Evolutionary conservation across 2,113 vertebrate species (phyloP).

Genomic region (Elephantulus edwardii): DNA sequence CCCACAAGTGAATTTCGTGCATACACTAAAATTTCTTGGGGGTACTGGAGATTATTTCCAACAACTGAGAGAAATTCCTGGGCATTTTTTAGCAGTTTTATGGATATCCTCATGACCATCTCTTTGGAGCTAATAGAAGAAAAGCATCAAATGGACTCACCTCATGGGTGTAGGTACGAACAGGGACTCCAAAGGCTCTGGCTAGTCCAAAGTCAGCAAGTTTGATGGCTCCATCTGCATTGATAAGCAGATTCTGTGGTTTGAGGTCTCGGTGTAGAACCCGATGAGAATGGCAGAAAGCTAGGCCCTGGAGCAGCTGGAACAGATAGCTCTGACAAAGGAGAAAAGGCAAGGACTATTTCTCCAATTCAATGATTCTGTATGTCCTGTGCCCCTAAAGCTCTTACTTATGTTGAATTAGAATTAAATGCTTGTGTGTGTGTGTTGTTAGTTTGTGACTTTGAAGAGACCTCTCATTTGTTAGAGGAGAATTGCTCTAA

Average conservation of each 20-base stretch:
- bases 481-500: not conserved
- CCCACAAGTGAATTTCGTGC: not conserved
- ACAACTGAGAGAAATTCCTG: conserved; percentile 37
- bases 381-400: conserved; percentile 28
- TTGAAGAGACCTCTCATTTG: not conserved
- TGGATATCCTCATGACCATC: conserved; percentile 4
- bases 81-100: conserved; percentile 44
- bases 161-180: conserved; percentile 97
- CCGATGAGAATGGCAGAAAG: conserved; percentile 96
- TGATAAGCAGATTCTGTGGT: conserved; percentile 97
- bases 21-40: conserved; percentile 25
- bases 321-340: conserved; percentile 93
- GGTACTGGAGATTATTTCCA: conserved; percentile 16
- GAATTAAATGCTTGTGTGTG: conserved; percentile 26
- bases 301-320: conserved; percentile 96
- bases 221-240: conserved; percentile 95
- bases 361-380: not conserved
- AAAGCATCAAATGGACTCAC: conserved; percentile 73
- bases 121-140: conserved; percentile 36
- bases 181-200: conserved; percentile 94
- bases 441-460: not conserved
- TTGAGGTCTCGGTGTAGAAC: conserved; percentile 96
- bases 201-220: conserved; percentile 97
- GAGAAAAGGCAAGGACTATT: not conserved
- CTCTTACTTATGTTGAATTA: conserved; percentile 23